Evolutionary conservation across 2,113 vertebrate species (phyloP).

Genomic region (Loxodonta africana): DNA sequence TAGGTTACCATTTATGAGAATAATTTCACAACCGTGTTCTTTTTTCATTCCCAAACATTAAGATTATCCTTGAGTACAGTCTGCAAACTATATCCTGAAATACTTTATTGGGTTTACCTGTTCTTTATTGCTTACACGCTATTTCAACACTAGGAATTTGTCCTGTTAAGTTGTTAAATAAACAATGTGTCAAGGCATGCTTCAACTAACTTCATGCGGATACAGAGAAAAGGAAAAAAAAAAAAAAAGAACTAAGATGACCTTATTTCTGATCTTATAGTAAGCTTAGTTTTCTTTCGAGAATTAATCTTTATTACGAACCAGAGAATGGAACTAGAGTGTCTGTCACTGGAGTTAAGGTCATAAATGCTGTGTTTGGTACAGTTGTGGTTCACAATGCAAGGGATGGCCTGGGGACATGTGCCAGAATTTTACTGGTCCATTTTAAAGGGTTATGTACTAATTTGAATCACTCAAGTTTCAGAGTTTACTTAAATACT

Average conservation of each 20-base stretch:
- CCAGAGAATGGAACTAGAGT: background rate
- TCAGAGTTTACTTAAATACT: constrained; percentile 22
- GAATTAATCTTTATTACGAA: constrained; percentile 6
- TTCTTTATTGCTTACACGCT: background rate
- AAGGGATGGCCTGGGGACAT: background rate
- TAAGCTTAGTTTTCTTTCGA: background rate
- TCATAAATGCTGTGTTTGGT: background rate
- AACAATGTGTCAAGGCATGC: background rate
- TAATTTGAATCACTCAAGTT: background rate
- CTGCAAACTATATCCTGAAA: background rate
- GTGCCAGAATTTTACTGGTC: background rate
- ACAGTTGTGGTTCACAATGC: background rate
- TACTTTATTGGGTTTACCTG: background rate
- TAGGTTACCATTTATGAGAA: background rate
- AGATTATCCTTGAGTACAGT: background rate
- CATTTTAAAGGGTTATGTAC: background rate
- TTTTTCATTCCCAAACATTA: background rate
- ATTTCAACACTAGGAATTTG: constrained; percentile 11
- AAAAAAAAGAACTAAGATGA: background rate
- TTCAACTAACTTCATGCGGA: background rate
- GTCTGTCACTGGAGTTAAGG: background rate
- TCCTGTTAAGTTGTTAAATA: constrained; percentile 2
- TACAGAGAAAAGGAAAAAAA: background rate
- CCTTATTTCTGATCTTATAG: background rate
- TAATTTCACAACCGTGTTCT: background rate